Base-by-base conservation (phyloP, 2,888 invertebrate genomes). In the Tryphoninae sp. region DNA sequence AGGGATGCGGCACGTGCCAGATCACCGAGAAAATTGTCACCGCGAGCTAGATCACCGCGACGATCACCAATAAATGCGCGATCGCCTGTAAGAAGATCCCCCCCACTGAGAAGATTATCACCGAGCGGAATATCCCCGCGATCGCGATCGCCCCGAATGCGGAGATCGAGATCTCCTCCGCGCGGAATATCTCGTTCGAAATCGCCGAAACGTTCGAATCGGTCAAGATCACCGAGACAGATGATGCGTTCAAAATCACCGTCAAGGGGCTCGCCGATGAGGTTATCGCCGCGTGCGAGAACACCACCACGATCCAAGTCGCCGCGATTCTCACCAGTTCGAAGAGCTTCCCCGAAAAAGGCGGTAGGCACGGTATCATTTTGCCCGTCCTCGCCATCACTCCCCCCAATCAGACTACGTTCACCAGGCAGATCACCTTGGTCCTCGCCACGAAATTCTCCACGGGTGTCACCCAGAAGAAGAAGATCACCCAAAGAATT, bases 1-100 rank as follows among this genome's bases (percentile, higher is more conserved):
- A 87, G 88, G 61, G 87, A 88, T 78, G 90, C 90, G 3, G 85
- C 91, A 9, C 86, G 92, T 59, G 91, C 92, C 7, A 91, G 91
- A 84, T 92, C 92, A 19, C 88, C 92, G 16, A 61, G 84, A 55
- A 92, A 90, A 78, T 89, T 89, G 9, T 89, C 91, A 2, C 89
- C 92, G 0, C 88, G 86, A 26, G 84, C 86, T n/a, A 85, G 89
- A 68, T 88, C 88, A 16, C 86, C 86, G 23, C 86, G 84, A 33
- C 81, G 87, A 68, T 89, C 88, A 4, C 91, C 92, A 0, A 88
- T 85, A 40, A 78, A 33, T 6, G 7, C 80, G 16, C 76, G 86
- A 58, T 88, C 78, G 3, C 82, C 80, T 2, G 16, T 58, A 0
- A 51, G 86, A 55, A 86, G 90, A 64, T 86, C 87, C 3, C 85